Conservation (phyloP, 2,888 invertebrate genomes). For the Trachelus tabidus region DNA sequence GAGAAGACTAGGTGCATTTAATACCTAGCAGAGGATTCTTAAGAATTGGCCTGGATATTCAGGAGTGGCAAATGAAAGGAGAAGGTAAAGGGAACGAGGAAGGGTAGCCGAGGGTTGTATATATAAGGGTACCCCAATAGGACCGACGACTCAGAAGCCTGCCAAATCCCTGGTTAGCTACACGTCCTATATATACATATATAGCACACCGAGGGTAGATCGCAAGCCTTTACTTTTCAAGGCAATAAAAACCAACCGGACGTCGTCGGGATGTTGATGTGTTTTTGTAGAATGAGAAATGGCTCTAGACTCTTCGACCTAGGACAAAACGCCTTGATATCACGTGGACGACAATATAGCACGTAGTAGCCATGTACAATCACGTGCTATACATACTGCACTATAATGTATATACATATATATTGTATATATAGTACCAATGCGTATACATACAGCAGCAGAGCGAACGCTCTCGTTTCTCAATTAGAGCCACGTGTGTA, state of each 20-base stretch:
- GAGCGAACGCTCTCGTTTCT: neutral
- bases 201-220: neutral
- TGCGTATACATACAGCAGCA: neutral
- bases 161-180: neutral
- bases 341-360: neutral
- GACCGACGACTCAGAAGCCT: neutral
- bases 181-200: neutral
- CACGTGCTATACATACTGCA: neutral
- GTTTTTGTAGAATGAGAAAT: neutral
- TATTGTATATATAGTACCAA: too few relatives aligned
- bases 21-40: conserved; percentile 50
- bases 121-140: neutral
- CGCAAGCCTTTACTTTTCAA: neutral
- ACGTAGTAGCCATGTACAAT: neutral
- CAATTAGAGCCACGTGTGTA: neutral
- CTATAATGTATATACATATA: too few relatives aligned
- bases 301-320: neutral
- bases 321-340: neutral
- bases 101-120: neutral
- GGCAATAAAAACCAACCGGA: neutral
- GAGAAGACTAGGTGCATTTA: conserved; percentile 38
- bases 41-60: conserved; percentile 53
- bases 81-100: neutral
- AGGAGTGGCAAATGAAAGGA: neutral
- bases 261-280: neutral